phyloP scores from a whole-genome alignment of 2,113 vertebrate genomes.

The Thryonomys swinderianus region DNA sequence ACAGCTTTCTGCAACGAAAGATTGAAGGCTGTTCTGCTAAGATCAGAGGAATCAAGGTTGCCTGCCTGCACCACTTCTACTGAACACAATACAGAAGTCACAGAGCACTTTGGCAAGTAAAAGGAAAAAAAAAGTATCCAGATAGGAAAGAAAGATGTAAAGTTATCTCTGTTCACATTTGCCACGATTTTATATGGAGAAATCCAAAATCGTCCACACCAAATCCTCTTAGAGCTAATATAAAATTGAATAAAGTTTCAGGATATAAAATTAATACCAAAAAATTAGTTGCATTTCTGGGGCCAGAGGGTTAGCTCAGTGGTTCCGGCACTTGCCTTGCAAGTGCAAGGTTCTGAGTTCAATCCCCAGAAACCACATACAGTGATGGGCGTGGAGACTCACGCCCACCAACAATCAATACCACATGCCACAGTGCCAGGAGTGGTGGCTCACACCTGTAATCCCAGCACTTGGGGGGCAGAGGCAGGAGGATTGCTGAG shows the following conservation, averaged over 20 bases:
- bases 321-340: too few species aligned
- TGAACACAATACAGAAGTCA: background rate
- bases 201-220: background rate
- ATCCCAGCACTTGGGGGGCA: too few species aligned
- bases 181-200: background rate
- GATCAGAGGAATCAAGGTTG: background rate
- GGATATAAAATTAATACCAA: background rate
- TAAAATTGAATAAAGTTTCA: background rate
- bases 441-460: too few species aligned
- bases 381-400: too few species aligned
- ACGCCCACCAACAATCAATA: too few species aligned
- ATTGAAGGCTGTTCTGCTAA: background rate
- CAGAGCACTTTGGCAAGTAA: background rate
- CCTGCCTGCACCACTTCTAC: background rate
- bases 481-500: too few species aligned
- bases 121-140: background rate
- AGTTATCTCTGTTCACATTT: background rate
- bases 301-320: too few species aligned
- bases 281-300: background rate
- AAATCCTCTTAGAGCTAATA: background rate
- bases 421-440: too few species aligned
- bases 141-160: background rate
- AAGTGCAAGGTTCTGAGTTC: too few species aligned
- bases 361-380: too few species aligned
- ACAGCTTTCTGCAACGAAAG: background rate